A percentile compares a stretch with the other conserved stretches of the same genome.
Evolutionary conservation across 2,797 vertebrate genomes (phyloP).

Genomic region (Tinamus major): DNA sequence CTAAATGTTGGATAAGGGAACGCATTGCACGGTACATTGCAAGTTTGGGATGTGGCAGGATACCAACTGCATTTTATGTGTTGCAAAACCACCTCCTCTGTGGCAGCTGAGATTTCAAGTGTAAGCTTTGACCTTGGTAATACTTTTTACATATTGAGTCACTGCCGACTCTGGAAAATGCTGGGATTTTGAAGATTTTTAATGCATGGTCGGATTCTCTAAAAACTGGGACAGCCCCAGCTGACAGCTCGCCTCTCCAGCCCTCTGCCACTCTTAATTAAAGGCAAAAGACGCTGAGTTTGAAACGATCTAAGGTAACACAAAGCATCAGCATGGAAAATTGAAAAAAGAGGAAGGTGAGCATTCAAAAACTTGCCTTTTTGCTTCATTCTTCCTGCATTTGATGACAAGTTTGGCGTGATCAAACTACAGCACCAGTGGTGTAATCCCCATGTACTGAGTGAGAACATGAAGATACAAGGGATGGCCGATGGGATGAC

Average conservation of each 20-base stretch:
- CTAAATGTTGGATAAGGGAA: neutral
- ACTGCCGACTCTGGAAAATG: neutral
- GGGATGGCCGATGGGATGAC: fast-evolving
- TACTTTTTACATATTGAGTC: conserved; percentile 20
- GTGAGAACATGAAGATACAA: neutral
- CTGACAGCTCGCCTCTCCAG: neutral
- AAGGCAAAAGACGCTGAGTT: fast-evolving
- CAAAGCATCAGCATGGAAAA: neutral
- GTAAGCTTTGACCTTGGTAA: neutral
- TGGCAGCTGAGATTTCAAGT: conserved; percentile 56
- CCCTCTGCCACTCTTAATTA: neutral
- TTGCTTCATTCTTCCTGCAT: neutral
- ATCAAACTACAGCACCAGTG: neutral
- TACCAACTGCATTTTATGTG: conserved; percentile 26
- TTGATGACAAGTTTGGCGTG: neutral
- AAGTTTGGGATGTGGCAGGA: conserved; percentile 53
- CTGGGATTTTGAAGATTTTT: neutral
- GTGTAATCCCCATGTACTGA: too few relatives aligned
- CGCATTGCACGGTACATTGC: conserved; percentile 26
- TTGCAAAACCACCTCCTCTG: conserved; percentile 46
- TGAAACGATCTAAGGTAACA: fast-evolving
- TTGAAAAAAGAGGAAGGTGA: neutral
- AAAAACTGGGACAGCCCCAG: conserved; percentile 4
- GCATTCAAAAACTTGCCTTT: neutral
- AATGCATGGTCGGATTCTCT: neutral